Percentiles rank a stretch among this genome's conserved stretches.
phyloP scores from a whole-genome alignment of 2,797 vertebrate genomes.

The Pteropus rufus region DNA sequence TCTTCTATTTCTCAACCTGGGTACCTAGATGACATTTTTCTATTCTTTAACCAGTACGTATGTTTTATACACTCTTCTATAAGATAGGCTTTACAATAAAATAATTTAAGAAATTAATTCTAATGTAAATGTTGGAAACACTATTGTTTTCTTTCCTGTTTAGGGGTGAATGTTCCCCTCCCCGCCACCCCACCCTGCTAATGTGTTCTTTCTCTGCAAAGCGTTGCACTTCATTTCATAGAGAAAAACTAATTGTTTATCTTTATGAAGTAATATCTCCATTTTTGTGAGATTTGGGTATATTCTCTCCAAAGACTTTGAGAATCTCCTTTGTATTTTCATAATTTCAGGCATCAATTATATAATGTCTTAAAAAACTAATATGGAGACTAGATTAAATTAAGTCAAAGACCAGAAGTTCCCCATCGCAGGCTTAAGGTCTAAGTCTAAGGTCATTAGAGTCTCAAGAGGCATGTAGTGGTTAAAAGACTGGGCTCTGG shows the following conservation, averaged over 20 bases:
- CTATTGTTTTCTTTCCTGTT: not conserved
- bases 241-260: not conserved
- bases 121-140: not conserved
- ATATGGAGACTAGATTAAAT: not conserved
- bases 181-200: no score
- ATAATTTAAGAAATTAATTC: not conserved
- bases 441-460: not conserved
- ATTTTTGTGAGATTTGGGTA: not conserved
- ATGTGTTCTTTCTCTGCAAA: not conserved
- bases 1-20: not conserved
- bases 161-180: not conserved
- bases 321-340: not conserved
- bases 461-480: not conserved
- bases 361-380: not conserved
- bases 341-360: not conserved
- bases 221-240: not conserved
- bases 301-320: not conserved
- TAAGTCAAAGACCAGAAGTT: not conserved
- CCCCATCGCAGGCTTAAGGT: not conserved
- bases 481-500: not conserved
- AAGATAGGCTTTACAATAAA: not conserved
- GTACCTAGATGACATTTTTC: not conserved
- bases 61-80: not conserved
- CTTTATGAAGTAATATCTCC: not conserved
- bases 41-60: not conserved